Evolutionary conservation across 2,113 vertebrate genomes (phyloP).

Genomic region (Geothlypis trichas): DNA sequence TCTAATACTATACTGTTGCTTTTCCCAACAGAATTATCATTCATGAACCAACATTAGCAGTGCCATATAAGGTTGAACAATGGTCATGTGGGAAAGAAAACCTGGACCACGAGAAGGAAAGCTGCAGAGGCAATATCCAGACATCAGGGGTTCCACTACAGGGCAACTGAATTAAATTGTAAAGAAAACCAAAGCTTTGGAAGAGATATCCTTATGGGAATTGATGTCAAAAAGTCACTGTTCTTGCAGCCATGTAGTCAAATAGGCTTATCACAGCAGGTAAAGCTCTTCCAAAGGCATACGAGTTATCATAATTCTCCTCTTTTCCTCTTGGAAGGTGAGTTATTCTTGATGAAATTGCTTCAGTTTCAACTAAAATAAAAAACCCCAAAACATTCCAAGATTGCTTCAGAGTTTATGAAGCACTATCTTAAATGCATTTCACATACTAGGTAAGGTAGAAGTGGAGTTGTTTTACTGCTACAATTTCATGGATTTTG

Average conservation of each 20-base stretch:
- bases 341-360: conserved; percentile 20
- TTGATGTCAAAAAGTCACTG: conserved; percentile 54
- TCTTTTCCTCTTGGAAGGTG: conserved; percentile 21
- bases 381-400: background rate
- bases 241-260: conserved; percentile 48
- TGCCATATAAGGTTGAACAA: background rate
- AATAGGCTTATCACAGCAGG: conserved; percentile 61
- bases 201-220: conserved; percentile 23
- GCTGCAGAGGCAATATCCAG: background rate
- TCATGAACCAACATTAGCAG: background rate
- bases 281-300: conserved; percentile 44
- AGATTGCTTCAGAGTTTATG: conserved; percentile 16
- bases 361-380: background rate
- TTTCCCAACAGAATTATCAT: background rate
- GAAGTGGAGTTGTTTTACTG: background rate
- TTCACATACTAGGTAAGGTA: background rate
- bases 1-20: background rate
- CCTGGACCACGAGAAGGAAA: background rate
- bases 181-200: conserved; percentile 48
- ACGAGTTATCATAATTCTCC: conserved; percentile 40
- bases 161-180: conserved; percentile 45
- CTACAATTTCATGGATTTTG: background rate
- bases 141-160: background rate
- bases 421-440: background rate
- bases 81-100: background rate